These are phyloP conservation scores for Acleris literana DNA, from an alignment of 2,888 invertebrate genomes.

Conservation along the genomic window DNA sequence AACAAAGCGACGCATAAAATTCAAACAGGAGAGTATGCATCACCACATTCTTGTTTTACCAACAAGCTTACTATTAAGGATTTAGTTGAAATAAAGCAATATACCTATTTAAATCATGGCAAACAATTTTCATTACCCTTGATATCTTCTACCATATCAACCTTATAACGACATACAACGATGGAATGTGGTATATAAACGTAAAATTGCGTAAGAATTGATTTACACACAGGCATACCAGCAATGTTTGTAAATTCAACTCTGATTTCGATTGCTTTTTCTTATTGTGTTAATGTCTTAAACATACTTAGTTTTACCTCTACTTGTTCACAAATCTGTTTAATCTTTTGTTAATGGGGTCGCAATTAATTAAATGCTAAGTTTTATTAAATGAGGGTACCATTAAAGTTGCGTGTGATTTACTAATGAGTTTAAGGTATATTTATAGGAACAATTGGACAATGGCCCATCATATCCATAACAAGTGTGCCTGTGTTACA, in stretches of 20 bases:
- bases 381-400: conserved; percentile 1
- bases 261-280: too few species aligned
- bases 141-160: too few species aligned
- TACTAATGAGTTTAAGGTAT: conserved; percentile 17
- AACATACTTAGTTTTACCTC: not conserved
- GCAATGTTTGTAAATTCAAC: too few species aligned
- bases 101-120: too few species aligned
- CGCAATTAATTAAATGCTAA: not conserved
- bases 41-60: conserved; percentile 1
- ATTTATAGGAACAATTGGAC: conserved; percentile 19
- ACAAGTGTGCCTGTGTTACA: conserved; percentile 6
- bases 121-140: too few species aligned
- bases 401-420: conserved; percentile 4
- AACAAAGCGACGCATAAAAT: conserved; percentile 11
- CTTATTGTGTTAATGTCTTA: not conserved
- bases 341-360: conserved; percentile 1
- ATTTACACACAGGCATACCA: too few species aligned
- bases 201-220: too few species aligned
- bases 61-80: too few species aligned
- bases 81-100: too few species aligned
- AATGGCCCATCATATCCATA: conserved; percentile 12
- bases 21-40: conserved; percentile 8
- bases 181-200: too few species aligned
- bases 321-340: conserved; percentile 5
- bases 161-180: too few species aligned